phyloP scores from a whole-genome alignment of 2,888 invertebrate species.

The Dermolepida albohirtum region DNA sequence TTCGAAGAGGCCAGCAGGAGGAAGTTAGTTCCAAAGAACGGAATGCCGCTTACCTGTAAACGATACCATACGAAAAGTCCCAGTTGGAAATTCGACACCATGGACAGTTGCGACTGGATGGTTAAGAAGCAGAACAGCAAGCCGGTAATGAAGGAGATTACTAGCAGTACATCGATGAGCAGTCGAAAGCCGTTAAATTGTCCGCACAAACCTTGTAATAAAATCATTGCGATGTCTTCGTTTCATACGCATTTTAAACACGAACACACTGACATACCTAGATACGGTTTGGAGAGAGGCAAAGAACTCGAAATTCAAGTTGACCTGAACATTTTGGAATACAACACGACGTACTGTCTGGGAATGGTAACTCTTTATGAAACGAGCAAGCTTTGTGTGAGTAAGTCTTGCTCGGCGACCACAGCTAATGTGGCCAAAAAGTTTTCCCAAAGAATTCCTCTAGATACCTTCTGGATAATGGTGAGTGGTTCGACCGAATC shows the following conservation, averaged over 20 bases:
- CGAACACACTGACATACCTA: constrained; percentile 59
- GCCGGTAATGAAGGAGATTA: constrained; percentile 15
- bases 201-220: constrained; percentile 59
- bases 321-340: constrained; percentile 31
- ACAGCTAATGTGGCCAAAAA: constrained; percentile 55
- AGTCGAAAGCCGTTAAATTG: constrained; percentile 55
- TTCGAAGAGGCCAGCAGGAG: constrained; percentile 45
- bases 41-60: constrained; percentile 10
- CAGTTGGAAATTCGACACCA: constrained; percentile 5
- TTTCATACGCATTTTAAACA: constrained; percentile 60
- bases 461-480: constrained; percentile 62
- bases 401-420: constrained; percentile 52
- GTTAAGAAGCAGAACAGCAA: constrained; percentile 24
- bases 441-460: constrained; percentile 55
- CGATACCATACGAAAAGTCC: constrained; percentile 23
- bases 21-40: constrained; percentile 20
- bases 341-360: constrained; percentile 52
- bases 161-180: constrained; percentile 33
- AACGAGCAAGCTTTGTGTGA: constrained; percentile 53
- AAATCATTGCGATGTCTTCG: constrained; percentile 58
- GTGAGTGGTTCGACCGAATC: constrained; percentile 56
- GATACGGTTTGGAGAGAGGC: constrained; percentile 52
- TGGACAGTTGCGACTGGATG: constrained; percentile 31
- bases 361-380: constrained; percentile 59
- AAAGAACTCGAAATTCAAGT: constrained; percentile 34